Evolutionary conservation across 2,888 invertebrate species (phyloP), one percentile per base, ranked within the genome.

Genomic region (Diarsia dahlii): DNA sequence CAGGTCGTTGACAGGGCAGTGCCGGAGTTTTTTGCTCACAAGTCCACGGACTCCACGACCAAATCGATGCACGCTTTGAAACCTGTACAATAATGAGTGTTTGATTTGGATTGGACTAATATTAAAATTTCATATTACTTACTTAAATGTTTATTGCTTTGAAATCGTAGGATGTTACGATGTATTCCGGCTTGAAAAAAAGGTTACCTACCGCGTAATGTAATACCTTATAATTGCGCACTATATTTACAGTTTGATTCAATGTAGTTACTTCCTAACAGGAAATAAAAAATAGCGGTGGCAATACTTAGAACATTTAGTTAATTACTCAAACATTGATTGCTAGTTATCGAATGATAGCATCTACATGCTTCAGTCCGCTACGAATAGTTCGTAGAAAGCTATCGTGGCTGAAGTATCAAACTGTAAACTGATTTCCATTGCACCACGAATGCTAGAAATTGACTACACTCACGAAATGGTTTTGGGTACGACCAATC

Each of bases 1-100:
- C 78, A 85, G 91, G 89, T 91, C 89, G 86, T 88, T 89, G 91
- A 90, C 91, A 85, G 86, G 89, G 89, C 91, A 84, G 81, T 71
- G 80, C 74, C 83, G 74, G 80, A 82, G 72, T 84, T 87, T 86
- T 89, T 89, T 88, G 76, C 70, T 34, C 64, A 45, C n/a, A 45
- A 63, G n/a, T 63, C 63, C 63, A 78, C 66, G 64, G 76, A 54
- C 50, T 45, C 45, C 63, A 76, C 64, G 62, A 78, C 62, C 46
- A 74, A 77, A 79, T 71, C 78, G 64, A 72, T 73, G 62, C 39
- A 39, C 60, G 66, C 39, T 76, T 66, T 62, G 39, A 71, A 77
- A 78, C 71, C 73, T 71, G 67, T 81, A 65, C 48, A 69, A 34
- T 66, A 69, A 34, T 66, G 50, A 67, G n/a, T 67, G 34, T 72